Conservation (phyloP, 2,888 invertebrate species). For the Sipha maydis region DNA sequence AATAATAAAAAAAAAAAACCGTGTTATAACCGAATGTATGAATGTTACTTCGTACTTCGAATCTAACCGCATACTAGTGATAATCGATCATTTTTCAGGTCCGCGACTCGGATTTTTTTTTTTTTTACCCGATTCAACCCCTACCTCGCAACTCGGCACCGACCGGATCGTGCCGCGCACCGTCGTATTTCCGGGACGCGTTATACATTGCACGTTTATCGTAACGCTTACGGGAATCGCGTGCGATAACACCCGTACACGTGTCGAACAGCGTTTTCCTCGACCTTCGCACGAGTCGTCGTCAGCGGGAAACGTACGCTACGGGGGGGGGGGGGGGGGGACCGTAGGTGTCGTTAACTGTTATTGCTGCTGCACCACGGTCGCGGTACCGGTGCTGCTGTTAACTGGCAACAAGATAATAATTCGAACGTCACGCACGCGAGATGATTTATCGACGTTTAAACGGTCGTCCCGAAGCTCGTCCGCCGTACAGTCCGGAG, state of each 20-base stretch:
- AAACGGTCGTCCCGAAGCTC: slow-evolving; percentile 31
- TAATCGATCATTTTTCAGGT: no score
- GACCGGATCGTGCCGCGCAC: no score
- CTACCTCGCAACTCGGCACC: no score
- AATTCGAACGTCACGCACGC: slow-evolving; percentile 21
- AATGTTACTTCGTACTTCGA: no score
- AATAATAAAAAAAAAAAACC: no score
- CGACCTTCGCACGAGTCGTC: neutral
- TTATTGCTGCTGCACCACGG: slow-evolving; percentile 36
- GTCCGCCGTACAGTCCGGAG: slow-evolving; percentile 3
- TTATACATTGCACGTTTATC: neutral
- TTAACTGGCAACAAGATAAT: slow-evolving; percentile 50
- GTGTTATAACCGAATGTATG: no score
- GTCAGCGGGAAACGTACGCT: neutral
- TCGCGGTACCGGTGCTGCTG: slow-evolving; percentile 40
- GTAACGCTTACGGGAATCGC: no score
- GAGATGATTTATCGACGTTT: slow-evolving; percentile 35
- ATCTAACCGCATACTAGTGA: no score
- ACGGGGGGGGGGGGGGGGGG: neutral
- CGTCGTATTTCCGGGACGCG: neutral
- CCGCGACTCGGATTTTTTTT: no score
- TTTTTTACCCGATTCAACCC: no score
- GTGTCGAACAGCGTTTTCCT: slow-evolving; percentile 8
- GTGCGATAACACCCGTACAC: neutral
- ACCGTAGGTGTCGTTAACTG: slow-evolving; percentile 51